These are phyloP conservation scores for Nephrotoma appendiculata DNA, from an alignment of 2,888 invertebrate genomes.

Conservation along the genomic window DNA sequence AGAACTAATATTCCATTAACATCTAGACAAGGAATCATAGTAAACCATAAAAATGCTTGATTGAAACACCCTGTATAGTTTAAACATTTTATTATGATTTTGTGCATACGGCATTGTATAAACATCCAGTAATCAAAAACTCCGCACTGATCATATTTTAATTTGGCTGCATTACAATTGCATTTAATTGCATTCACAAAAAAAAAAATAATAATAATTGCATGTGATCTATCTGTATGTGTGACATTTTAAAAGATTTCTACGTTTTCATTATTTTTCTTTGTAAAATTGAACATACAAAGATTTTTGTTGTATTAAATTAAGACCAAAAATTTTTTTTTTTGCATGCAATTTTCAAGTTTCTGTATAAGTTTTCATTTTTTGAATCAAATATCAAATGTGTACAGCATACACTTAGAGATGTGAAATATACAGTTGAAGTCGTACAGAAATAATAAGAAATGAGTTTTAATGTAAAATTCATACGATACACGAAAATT, in stretches of 20 bases:
- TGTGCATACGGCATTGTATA: background rate
- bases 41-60: no score
- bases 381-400: background rate
- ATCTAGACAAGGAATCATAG: no score
- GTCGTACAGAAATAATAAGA: background rate
- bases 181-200: background rate
- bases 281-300: background rate
- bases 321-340: background rate
- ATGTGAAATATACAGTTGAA: background rate
- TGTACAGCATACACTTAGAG: background rate
- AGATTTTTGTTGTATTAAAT: background rate
- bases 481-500: background rate
- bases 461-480: background rate
- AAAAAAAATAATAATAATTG: background rate
- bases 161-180: background rate
- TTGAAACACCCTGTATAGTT: no score
- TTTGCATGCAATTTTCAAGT: background rate
- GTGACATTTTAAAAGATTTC: background rate
- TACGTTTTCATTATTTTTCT: background rate
- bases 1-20: no score
- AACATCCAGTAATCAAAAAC: background rate
- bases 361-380: background rate
- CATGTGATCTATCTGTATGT: background rate
- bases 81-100: no score
- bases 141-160: background rate